Evolutionary conservation across 2,888 invertebrate species (phyloP).

Genomic region (Pilophorus perplexus): DNA sequence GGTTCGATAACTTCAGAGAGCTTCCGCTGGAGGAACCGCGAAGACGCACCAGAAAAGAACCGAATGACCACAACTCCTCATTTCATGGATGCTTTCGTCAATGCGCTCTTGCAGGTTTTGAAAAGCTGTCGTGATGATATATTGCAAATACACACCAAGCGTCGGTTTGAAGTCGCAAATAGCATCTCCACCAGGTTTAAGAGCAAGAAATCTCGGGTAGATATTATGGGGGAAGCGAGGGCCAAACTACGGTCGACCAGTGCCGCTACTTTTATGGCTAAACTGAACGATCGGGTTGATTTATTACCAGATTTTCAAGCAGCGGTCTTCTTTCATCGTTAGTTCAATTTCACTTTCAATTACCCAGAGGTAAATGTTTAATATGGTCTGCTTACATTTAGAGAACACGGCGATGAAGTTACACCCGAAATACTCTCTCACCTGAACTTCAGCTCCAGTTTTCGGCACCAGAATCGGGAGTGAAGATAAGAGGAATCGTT

Average conservation of each 20-base stretch:
- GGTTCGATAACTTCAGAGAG: no score
- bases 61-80: no score
- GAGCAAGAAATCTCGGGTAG: slow-evolving; percentile 14
- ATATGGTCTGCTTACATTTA: no score
- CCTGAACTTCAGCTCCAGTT: no score
- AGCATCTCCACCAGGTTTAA: slow-evolving; percentile 8
- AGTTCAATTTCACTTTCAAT: slow-evolving; percentile 32
- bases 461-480: no score
- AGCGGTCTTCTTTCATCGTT: slow-evolving; percentile 33
- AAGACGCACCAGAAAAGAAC: no score
- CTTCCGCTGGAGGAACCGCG: no score
- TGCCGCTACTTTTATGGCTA: slow-evolving; percentile 28
- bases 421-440: no score
- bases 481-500: no score
- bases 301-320: slow-evolving; percentile 20
- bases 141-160: slow-evolving; percentile 16
- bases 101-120: no score
- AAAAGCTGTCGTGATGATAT: slow-evolving; percentile 3
- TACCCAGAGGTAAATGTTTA: no score
- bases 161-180: slow-evolving; percentile 6
- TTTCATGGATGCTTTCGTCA: background rate
- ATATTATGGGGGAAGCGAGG: slow-evolving; percentile 4
- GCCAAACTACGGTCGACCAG: background rate
- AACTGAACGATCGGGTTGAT: slow-evolving; percentile 25
- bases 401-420: no score